Evolutionary conservation across 1,140 invertebrate genomes (phyloP), one percentile per base, ranked within the genome.

Genomic region (Heliconius melpomene): DNA sequence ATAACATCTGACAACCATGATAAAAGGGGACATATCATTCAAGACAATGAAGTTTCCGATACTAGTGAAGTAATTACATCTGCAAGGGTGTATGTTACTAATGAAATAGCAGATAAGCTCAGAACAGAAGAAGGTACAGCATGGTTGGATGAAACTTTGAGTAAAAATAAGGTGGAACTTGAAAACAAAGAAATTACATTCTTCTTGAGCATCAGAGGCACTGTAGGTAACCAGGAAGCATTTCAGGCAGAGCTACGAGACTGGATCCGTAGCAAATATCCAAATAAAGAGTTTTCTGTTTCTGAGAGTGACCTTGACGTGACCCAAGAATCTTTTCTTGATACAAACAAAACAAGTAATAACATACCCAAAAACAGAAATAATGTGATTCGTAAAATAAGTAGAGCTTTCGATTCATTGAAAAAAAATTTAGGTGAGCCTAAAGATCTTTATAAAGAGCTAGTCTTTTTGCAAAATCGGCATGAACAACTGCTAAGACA

Each of bases 191-290:
- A 91, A 2, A 90, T 90, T 46, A 83, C 52, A 90, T 90, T 66
- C 89, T 92, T 74, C 91, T 83, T 95, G 29, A 91, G 89, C 26
- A 95, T 95, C 26, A 94, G 90, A 81, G 95, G 95, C 2, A 88
- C 93, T 18, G 87, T 94, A 18, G 88, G 83, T 9, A 87, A 95
- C 81, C 95, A 95, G 78, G 94, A 95, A 46, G 88, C 92, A 77
- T 94, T 95, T 75, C 95, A 95, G 66, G 40, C 85, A 0, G 89
- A 90, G 75, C 83, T 95, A 0, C 78, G 93, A 60, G 89, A 90
- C 2, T 94, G 93, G 91, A 89, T 87, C n/a, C 86, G 87, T 23
- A 83, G 60, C 13, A 83, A 86, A 76, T 9, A 88, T 54, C 20
- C 80, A 9, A 82, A 79, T 75, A 77, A 83, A 32, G 81, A 90